phyloP scores from a whole-genome alignment of 2,888 invertebrate genomes.

The Scelioninae gen. 1 region DNA sequence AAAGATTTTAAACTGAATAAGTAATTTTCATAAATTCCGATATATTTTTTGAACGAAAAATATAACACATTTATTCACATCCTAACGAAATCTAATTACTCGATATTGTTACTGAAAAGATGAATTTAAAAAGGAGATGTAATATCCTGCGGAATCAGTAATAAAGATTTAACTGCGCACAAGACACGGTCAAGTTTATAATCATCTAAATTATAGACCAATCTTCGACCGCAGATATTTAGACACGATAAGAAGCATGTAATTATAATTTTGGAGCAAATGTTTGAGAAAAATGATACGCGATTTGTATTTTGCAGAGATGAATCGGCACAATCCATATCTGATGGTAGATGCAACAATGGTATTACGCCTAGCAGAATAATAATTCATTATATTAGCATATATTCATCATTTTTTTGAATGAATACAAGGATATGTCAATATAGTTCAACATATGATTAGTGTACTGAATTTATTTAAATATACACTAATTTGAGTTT shows the following conservation, averaged over 20 bases:
- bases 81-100: constrained; percentile 5
- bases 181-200: constrained; percentile 57
- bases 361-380: constrained; percentile 59
- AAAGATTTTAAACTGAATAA: too few relatives aligned
- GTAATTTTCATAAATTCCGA: neutral
- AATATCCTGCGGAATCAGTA: constrained; percentile 54
- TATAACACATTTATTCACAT: too few relatives aligned
- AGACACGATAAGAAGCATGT: constrained; percentile 43
- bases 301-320: constrained; percentile 49
- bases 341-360: constrained; percentile 67
- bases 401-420: constrained; percentile 27
- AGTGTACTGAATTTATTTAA: neutral
- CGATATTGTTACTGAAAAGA: constrained; percentile 10
- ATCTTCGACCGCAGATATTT: constrained; percentile 36
- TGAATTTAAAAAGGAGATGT: constrained; percentile 32
- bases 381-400: constrained; percentile 62
- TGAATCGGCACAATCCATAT: constrained; percentile 60
- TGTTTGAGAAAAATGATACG: constrained; percentile 41
- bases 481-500: neutral
- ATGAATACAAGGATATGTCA: constrained; percentile 39
- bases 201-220: constrained; percentile 64
- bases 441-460: constrained; percentile 1
- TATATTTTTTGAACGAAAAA: too few relatives aligned
- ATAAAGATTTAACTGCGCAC: constrained; percentile 50
- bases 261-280: constrained; percentile 66